Percentiles rank a stretch among this genome's conserved stretches.
Conservation (phyloP, 1,140 invertebrate genomes). For the Steinernema khuongi region DNA sequence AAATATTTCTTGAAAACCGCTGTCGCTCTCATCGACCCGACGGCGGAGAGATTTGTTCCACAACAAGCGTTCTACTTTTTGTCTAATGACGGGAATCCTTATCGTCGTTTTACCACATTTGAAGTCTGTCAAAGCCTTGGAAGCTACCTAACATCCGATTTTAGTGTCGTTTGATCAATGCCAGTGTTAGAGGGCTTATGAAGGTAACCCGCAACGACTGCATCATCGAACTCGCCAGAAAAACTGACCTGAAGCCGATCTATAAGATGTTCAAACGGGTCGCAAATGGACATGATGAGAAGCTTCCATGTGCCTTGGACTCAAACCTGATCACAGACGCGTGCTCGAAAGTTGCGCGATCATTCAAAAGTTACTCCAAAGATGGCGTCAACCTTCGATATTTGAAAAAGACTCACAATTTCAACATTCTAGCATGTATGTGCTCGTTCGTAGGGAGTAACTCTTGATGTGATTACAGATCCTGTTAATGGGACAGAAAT, state of each 20-base stretch:
- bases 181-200: not conserved
- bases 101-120: not conserved
- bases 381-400: not conserved
- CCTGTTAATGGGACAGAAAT: not conserved
- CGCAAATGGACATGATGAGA: not conserved
- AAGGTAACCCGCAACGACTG: not conserved
- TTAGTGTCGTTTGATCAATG: not conserved
- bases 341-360: slow-evolving; percentile 6
- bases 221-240: not conserved
- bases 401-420: slow-evolving; percentile 9
- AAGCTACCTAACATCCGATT: not conserved
- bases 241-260: slow-evolving; percentile 1
- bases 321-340: slow-evolving; percentile 1
- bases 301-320: not conserved
- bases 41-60: not conserved
- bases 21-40: not conserved
- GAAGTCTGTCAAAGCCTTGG: not conserved
- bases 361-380: not conserved
- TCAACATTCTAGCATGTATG: slow-evolving; percentile 9
- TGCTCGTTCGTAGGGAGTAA: no score
- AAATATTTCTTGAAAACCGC: slow-evolving; percentile 4
- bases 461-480: not conserved
- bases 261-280: slow-evolving; percentile 11
- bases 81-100: not conserved
- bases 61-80: slow-evolving; percentile 7